Evolutionary conservation across 2,113 vertebrate genomes (phyloP), one percentile per base, ranked within the genome.

Genomic region (Coryphaenoides rupestris): DNA sequence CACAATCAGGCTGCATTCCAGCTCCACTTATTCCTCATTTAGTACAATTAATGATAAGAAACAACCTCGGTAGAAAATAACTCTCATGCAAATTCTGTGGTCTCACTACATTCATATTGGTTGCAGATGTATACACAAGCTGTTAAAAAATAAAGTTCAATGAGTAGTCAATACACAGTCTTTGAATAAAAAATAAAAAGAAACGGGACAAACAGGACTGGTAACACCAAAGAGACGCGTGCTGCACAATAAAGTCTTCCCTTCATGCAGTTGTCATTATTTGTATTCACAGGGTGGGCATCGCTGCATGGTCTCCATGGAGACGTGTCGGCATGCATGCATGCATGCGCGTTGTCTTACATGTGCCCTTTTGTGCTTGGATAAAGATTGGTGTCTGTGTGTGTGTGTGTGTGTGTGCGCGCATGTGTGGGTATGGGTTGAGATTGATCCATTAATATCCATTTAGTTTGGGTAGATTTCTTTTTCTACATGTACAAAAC

Each of bases 51-150:
- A 70, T 82, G 81, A 86, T 86, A 83, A 90, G 73, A 92, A 92
- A 91, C 86, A 84, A 88, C 78, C 79, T 85, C n/a, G 49, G 88
- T 91, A 92, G 85, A 90, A 90, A 90, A 92, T 79, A 89, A 86
- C 84, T 86, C 80, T 89, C 89, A 91, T 91, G 90, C 88, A 65
- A 84, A 73, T 84, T 87, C 67, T 75, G 85, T 86, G 78, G 83
- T 80, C 79, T 86, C 79, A 83, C 82, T 82, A 88, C 89, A 90
- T 88, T 90, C 84, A 70, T 77, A 77, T 76, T 83, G 68, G 64
- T 80, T 81, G 88, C 82, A 76, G 74, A 68, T 72, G 5, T 85
- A 83, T 80, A 85, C 80, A 88, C 88, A 90, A 85, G 85, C 82
- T 24, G 65, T 77, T 55, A 24, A 58, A 70, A 81, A 76, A 75